Evolutionary conservation across 2,797 vertebrate genomes (phyloP), one percentile per base, ranked within the genome.

Genomic region (Lerista edwardsae): DNA sequence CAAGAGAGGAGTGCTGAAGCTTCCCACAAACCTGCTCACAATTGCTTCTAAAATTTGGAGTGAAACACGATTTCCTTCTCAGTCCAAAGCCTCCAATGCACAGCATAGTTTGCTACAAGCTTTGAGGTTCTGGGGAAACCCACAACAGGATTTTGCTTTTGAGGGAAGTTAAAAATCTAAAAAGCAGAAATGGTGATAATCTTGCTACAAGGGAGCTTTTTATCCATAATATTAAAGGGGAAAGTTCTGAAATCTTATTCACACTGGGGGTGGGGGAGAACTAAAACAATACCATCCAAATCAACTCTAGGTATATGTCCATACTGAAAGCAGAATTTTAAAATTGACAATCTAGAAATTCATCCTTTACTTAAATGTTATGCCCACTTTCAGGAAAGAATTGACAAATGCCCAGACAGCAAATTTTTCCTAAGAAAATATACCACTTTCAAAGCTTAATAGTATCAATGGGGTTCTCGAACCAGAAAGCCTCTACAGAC

Each of bases 91-190:
- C 14, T 72, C 34, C 4, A 61, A 88, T 7, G 4, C 19, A 6
- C 1, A 80, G 27, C 27, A 34, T 9, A 76, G 85, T 59, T 83
- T 23, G 69, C 57, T 47, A 77, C 72, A 75, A 76, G 51, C 82
- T 31, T 23, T 19, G 65, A 55, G 76, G 9, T 25, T 44, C 61
- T 57, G 31, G 31, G n/a, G 47, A 36, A 59, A 65, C 44, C 23
- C 71, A 17, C 21, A 71, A 36, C 62, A 31, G 23, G 39, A 72
- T 39, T 80, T 73, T 15, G 76, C 80, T 79, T 71, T 44, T n/a
- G 44, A 21, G 0, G 39, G 11, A 79, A 67, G 31, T n/a, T 4
- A 74, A 61, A 67, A 0, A 86, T 47, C 55, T 71, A 80, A 55
- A 85, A 27, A 84, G 39, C 1, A 75, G 41, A 85, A 68, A 69